Percentiles rank a stretch among this genome's conserved stretches.
phyloP scores from a whole-genome alignment of 2,113 vertebrate species.

The Xyrauchen texanus region DNA sequence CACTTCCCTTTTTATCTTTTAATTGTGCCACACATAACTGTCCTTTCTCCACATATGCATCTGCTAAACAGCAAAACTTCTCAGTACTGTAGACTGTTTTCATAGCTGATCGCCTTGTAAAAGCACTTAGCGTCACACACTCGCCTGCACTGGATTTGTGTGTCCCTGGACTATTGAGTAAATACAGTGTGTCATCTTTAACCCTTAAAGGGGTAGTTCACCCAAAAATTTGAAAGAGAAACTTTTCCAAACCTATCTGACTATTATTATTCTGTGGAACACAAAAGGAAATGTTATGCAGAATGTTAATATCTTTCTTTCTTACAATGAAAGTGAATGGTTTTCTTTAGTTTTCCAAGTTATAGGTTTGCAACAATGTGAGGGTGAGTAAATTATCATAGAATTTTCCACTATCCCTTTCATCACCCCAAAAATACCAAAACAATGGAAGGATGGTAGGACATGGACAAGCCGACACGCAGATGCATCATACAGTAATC shows the following conservation, averaged over 20 bases:
- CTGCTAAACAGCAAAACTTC: background rate
- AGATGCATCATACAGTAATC: background rate
- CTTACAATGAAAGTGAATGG: no score
- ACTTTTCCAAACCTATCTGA: no score
- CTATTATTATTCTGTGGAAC: no score
- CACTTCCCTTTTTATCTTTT: background rate
- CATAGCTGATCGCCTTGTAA: conserved; percentile 47
- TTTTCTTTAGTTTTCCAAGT: no score
- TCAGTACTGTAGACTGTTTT: conserved; percentile 39
- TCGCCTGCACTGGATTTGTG: conserved; percentile 42
- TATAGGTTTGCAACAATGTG: no score
- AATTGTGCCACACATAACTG: background rate
- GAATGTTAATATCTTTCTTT: no score
- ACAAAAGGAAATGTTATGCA: no score
- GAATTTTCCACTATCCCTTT: no score
- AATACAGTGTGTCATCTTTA: conserved; percentile 59
- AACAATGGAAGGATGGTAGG: background rate
- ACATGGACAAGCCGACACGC: no score
- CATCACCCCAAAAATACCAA: no score
- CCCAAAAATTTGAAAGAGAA: no score
- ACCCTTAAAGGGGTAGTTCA: background rate
- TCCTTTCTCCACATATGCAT: background rate
- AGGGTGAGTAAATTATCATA: no score
- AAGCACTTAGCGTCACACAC: conserved; percentile 55
- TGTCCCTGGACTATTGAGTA: conserved; percentile 57